Conservation (phyloP, 2,888 invertebrate genomes). For the Plutella xylostella region DNA sequence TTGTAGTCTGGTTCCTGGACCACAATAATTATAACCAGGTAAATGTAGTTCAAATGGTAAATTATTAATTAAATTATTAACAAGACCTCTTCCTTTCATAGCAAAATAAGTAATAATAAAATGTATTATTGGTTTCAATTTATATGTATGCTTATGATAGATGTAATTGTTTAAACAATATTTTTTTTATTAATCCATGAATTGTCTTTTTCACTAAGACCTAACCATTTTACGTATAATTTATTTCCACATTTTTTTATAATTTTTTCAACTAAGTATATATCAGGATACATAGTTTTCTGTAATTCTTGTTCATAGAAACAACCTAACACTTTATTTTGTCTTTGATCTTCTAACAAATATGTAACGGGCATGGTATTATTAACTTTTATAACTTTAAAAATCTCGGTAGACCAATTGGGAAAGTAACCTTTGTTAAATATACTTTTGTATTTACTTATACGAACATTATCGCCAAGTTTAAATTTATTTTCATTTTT, state of each 20-base stretch:
- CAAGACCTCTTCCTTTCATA: slow-evolving; percentile 6
- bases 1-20: slow-evolving; percentile 23
- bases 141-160: not conserved
- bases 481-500: slow-evolving; percentile 14
- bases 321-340: slow-evolving; percentile 23
- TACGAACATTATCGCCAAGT: slow-evolving; percentile 19
- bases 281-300: slow-evolving; percentile 24
- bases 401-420: slow-evolving; percentile 26
- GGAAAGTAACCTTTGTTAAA: slow-evolving; percentile 25
- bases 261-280: slow-evolving; percentile 27
- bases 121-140: no score
- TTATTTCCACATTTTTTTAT: slow-evolving; percentile 7
- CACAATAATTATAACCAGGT: slow-evolving; percentile 24
- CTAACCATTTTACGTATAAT: slow-evolving; percentile 13
- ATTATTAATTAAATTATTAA: slow-evolving; percentile 9
- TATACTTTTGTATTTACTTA: slow-evolving; percentile 19
- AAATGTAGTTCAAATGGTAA: slow-evolving; percentile 9
- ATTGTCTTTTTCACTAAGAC: slow-evolving; percentile 16
- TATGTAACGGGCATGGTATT: slow-evolving; percentile 23
- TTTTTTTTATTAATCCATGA: slow-evolving; percentile 17
- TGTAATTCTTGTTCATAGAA: slow-evolving; percentile 27
- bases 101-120: no score
- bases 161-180: no score
- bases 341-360: slow-evolving; percentile 22
- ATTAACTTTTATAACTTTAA: slow-evolving; percentile 22